Base-by-base conservation (phyloP, 2,888 invertebrate species). In the Drosophila mulleri region DNA sequence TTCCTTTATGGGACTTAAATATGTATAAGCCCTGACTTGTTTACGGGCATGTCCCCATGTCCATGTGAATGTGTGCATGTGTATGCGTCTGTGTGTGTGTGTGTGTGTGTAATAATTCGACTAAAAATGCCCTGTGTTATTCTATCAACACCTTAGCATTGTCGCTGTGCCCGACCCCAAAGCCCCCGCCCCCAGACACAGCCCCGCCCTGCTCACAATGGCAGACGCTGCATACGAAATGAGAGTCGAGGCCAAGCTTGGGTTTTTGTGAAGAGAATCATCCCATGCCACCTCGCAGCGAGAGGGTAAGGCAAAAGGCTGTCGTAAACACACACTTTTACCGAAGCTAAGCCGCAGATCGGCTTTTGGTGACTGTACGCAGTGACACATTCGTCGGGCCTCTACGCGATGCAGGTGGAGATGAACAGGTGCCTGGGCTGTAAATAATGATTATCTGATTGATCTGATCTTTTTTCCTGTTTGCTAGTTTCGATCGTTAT, bases 1-100 rank as follows among this genome's bases (percentile, higher is more conserved):
- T 83, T 83, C 72, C 86, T 83, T 86, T 82, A 86, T 82, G 88
- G 86, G 78, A 82, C 88, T 86, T 86, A 86, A 88, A 84, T 88
- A 83, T 86, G 88, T 85, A 85, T 85, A 84, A 88, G 82, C 83
- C 81, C 59, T n/a, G 68, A 74, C 71, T 74, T 70, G 60, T 61
- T 74, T 82, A 84, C 83, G 87, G 83, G 87, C 72, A 47, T 59
- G 59, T 41, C 18, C 44, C 63, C 56, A 32, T n/a, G 8, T 41
- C 58, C 45, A 56, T 58, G 56, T 52, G 48, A 56, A 11, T 47
- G 37, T 47, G 44, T 53, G 45, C 9, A 18, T 26, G 26, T 42
- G 47, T 50, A 18, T 29, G 20, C 42, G 37, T 63, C 39, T 59
- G 54, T 39, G 7, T 26, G 26, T 7, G 26, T 7, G 26, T 26